Percentiles rank a stretch among this genome's conserved stretches.
phyloP scores from a whole-genome alignment of 2,888 invertebrate species.

The Rhabditoides inermis region DNA sequence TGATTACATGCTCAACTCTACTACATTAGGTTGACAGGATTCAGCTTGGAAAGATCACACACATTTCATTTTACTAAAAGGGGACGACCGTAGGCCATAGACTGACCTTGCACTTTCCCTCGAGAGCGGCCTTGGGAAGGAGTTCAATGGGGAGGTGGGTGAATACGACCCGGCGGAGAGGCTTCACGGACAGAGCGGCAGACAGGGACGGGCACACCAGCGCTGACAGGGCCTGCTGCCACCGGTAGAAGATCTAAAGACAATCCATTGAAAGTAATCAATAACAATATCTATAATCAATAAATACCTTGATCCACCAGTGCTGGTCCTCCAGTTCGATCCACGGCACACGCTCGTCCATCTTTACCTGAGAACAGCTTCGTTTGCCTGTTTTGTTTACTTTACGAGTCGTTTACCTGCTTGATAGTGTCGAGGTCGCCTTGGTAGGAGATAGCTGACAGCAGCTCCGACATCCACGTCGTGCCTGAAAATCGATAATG shows the following conservation, averaged over 20 bases:
- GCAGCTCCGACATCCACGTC: slow-evolving; percentile 56
- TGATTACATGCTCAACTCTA: too few relatives aligned
- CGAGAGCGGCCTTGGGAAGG: slow-evolving; percentile 11
- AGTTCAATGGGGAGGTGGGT: slow-evolving; percentile 26
- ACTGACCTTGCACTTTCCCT: slow-evolving; percentile 10
- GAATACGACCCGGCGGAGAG: slow-evolving; percentile 1
- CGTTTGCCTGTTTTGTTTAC: too few relatives aligned
- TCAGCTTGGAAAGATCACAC: too few relatives aligned
- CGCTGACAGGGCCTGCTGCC: too few relatives aligned
- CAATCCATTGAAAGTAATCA: too few relatives aligned
- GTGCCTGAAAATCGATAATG: slow-evolving; percentile 48
- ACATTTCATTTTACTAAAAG: too few relatives aligned
- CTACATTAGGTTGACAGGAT: too few relatives aligned
- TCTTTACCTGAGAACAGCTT: too few relatives aligned
- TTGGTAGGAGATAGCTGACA: slow-evolving; percentile 53
- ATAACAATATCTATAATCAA: too few relatives aligned
- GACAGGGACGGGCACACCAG: background rate
- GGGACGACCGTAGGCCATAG: too few relatives aligned
- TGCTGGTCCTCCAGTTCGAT: slow-evolving; percentile 27
- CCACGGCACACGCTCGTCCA: slow-evolving; percentile 45
- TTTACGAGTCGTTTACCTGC: too few relatives aligned
- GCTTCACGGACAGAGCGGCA: background rate
- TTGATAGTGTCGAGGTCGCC: slow-evolving; percentile 52
- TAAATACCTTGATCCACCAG: slow-evolving; percentile 25
- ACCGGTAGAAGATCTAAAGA: too few relatives aligned